These are phyloP conservation scores for Cettia cetti DNA, from an alignment of 2,113 vertebrate species.

Conservation along the genomic window DNA sequence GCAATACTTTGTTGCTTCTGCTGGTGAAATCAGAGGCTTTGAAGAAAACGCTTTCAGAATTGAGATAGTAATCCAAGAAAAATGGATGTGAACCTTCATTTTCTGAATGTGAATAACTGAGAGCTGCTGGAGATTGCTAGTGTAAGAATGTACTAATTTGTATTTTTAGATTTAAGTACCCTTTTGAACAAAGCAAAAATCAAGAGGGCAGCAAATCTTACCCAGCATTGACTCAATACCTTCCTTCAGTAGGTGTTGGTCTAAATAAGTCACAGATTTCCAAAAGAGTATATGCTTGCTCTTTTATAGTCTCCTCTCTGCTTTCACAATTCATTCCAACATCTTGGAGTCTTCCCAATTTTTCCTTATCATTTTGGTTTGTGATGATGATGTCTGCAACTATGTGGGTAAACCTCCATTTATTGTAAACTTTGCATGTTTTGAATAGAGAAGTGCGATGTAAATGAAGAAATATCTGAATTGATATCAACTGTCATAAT, in stretches of 20 bases:
- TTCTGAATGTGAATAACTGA: background rate
- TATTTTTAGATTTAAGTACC: background rate
- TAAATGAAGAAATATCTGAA: background rate
- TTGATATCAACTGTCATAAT: background rate
- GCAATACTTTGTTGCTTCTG: background rate
- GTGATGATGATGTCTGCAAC: background rate
- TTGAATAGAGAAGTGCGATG: background rate
- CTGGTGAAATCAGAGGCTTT: background rate
- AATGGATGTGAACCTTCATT: background rate
- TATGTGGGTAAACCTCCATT: background rate
- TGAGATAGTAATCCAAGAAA: background rate
- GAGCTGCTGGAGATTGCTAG: background rate
- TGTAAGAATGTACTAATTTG: background rate
- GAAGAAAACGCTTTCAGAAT: background rate
- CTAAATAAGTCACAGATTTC: background rate
- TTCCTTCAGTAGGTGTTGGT: background rate
- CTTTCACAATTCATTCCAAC: background rate
- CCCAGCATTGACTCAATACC: background rate
- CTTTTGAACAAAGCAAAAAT: background rate
- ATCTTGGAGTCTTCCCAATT: background rate
- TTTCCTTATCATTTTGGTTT: background rate
- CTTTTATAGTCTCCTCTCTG: background rate
- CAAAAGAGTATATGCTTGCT: background rate
- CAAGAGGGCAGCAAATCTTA: background rate
- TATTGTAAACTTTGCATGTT: background rate